phyloP scores from a whole-genome alignment of 2,113 vertebrate genomes.

The Sardina pilchardus region DNA sequence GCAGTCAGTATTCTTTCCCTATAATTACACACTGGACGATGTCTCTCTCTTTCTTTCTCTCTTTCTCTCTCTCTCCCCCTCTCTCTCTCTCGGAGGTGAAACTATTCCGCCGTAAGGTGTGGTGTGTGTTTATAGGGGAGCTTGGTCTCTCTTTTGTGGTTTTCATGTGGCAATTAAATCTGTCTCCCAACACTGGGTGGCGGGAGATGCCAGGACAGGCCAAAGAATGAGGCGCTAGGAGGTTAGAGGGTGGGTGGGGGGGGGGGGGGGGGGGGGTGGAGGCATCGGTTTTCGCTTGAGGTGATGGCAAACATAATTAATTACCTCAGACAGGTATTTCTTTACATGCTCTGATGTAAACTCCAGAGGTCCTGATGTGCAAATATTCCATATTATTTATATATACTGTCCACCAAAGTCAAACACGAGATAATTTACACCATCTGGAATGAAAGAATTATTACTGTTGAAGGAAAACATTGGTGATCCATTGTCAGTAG shows the following conservation, averaged over 20 bases:
- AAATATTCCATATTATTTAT: no score
- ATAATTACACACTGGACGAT: constrained; percentile 63
- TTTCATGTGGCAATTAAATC: constrained; percentile 83
- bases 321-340: constrained; percentile 89
- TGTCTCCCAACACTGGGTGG: constrained; percentile 78
- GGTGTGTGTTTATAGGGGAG: constrained; percentile 79
- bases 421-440: constrained; percentile 44
- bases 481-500: neutral
- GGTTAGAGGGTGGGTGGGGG: neutral
- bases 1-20: constrained; percentile 41
- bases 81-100: constrained; percentile 78
- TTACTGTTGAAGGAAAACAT: neutral
- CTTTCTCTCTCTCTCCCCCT: constrained; percentile 45
- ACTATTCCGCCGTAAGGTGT: constrained; percentile 79
- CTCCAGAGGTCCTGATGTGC: constrained; percentile 64
- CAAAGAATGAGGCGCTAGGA: constrained; percentile 55
- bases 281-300: constrained; percentile 75
- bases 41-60: constrained; percentile 74
- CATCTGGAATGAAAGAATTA: neutral
- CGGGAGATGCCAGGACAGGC: constrained; percentile 76
- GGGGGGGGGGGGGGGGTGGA: neutral
- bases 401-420: constrained; percentile 54
- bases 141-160: constrained; percentile 84
- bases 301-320: constrained; percentile 91
- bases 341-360: constrained; percentile 72